These are phyloP conservation scores for Meandrina meandrites DNA, from an alignment of 92 coral and sea anemone species.

Conservation along the genomic window DNA sequence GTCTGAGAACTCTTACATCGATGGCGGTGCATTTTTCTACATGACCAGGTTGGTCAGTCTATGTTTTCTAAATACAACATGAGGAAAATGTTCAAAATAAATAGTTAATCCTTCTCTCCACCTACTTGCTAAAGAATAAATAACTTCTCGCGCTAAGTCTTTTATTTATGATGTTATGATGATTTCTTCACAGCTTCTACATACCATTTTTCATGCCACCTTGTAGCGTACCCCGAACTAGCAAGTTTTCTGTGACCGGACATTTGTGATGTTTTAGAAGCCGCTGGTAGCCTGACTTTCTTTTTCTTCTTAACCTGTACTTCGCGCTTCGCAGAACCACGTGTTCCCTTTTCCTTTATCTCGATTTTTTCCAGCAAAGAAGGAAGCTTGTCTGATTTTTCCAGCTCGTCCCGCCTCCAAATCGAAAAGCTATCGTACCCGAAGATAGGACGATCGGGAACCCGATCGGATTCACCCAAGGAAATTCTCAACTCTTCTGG, in stretches of 20 bases:
- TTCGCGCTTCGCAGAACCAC: not conserved
- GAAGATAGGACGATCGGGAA: conserved; percentile 55
- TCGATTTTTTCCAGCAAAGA: conserved; percentile 16
- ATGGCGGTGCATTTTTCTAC: too few species aligned
- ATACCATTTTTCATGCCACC: conserved; percentile 77
- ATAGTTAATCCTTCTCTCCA: not conserved
- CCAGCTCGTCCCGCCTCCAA: conserved; percentile 71
- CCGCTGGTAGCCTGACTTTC: conserved; percentile 40
- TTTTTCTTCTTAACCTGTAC: not conserved
- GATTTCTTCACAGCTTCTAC: conserved; percentile 18
- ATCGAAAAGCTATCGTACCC: conserved; percentile 66
- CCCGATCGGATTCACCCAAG: conserved; percentile 8
- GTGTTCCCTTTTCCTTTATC: conserved; percentile 4
- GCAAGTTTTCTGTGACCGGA: conserved; percentile 51
- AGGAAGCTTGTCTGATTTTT: conserved; percentile 41
- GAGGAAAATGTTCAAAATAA: too few species aligned
- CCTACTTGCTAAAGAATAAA: not conserved
- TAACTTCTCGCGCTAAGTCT: not conserved
- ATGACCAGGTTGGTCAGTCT: not conserved
- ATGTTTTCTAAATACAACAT: not conserved
- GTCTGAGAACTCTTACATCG: too few species aligned
- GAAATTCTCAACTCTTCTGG: conserved; percentile 13
- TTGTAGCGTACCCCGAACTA: conserved; percentile 39
- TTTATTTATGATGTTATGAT: not conserved
- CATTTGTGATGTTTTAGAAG: conserved; percentile 12